Evolutionary conservation across 2,888 invertebrate genomes (phyloP), one percentile per base, ranked within the genome.

Genomic region (Phlogophora meticulosa): DNA sequence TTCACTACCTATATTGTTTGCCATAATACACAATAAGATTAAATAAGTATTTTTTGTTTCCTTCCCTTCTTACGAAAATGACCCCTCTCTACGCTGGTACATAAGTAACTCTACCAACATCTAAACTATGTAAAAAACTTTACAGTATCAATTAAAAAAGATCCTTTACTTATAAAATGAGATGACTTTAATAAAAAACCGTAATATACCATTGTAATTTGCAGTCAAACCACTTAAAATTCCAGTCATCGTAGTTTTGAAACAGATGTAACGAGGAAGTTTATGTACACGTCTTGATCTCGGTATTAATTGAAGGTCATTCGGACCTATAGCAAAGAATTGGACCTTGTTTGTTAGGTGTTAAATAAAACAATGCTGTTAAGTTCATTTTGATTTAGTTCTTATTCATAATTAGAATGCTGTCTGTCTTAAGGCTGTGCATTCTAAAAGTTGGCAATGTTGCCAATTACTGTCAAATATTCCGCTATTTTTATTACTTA

Each of bases 221-320:
- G 17, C 28, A 48, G 17, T 20, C 32, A 32, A 49, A 62, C 48
- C 22, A 58, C 57, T 78, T 72, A 32, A 68, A 48, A 77, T 72
- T 77, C 72, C 10, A 49, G 4, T 22, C 28, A 63, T 24, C 13
- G 0, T 53, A 40, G 24, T 71, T 56, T 34, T 28, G 48, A 24
- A 15, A 61, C 46, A 9, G 28, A 51, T 46, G 17, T 49, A 48
- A 73, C 15, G 3, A 79, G 75, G 75, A 81, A 79, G 62, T 60
- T 1, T 34, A 45, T 9, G 15, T 22, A 46, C 7, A 20, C 13
- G 32, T 43, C 36, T 66, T 52, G 63, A 78, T 78, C 74, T 72
- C 20, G 0, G 56, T 20, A 28, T 49, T 67, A 48, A 15, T 46
- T 71, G 75, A 81, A 79, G 79, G 79, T 56, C 63, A 43, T 10